phyloP scores from a whole-genome alignment of 2,797 vertebrate species.

The Chaunax sp. region DNA sequence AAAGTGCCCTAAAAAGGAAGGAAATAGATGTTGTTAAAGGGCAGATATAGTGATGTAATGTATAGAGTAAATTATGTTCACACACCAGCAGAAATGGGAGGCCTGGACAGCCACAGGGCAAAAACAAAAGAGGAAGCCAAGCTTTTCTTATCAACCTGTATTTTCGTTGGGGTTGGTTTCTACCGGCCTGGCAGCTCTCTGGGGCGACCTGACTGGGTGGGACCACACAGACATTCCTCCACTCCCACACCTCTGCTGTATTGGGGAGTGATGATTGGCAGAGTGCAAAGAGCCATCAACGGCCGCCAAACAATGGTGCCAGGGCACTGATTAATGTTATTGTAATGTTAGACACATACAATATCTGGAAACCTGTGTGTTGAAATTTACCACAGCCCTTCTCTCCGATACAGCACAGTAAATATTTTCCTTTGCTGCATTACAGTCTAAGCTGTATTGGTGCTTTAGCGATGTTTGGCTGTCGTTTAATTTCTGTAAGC shows the following conservation, averaged over 20 bases:
- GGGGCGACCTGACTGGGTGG: conserved; percentile 57
- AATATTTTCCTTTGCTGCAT: conserved; percentile 80
- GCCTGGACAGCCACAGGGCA: conserved; percentile 14
- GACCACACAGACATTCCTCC: conserved; percentile 38
- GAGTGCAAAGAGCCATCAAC: conserved; percentile 67
- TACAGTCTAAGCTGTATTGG: conserved; percentile 53
- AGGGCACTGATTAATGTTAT: conserved; percentile 80
- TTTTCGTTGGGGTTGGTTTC: conserved; percentile 49
- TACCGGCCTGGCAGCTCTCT: conserved; percentile 48
- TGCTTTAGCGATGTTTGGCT: conserved; percentile 61
- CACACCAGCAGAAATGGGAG: conserved; percentile 9
- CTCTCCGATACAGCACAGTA: conserved; percentile 70
- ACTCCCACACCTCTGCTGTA: conserved; percentile 49
- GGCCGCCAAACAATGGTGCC: conserved; percentile 76
- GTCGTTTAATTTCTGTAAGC: conserved; percentile 79
- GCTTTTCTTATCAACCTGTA: conserved; percentile 55
- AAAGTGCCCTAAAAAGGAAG: conserved; percentile 36
- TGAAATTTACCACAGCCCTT: conserved; percentile 59
- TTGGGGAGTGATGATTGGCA: conserved; percentile 69
- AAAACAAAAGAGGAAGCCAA: conserved; percentile 20
- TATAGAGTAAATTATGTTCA: conserved; percentile 22
- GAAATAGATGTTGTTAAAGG: conserved; percentile 26
- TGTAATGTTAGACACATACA: conserved; percentile 75
- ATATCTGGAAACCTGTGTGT: conserved; percentile 84
- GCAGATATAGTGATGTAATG: conserved; percentile 21